Evolutionary conservation across 1,140 invertebrate genomes (phyloP).

Genomic region (Popillia japonica): DNA sequence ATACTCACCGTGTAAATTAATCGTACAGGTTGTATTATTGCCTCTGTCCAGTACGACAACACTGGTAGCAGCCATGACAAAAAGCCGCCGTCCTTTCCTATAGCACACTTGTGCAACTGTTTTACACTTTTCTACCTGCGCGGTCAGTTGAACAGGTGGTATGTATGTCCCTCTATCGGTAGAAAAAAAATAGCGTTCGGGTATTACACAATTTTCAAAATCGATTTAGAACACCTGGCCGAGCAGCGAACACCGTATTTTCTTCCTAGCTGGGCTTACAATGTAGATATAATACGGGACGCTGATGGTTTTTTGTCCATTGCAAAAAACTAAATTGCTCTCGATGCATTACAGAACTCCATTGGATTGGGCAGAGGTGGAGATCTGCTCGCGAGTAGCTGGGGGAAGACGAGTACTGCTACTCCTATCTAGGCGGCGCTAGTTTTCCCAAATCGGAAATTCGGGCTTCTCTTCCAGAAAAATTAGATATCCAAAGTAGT

Average conservation of each 20-base stretch:
- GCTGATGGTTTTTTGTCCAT: conserved; percentile 54
- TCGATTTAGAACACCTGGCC: background rate
- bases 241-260: conserved; percentile 41
- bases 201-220: conserved; percentile 36
- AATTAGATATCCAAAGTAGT: no score
- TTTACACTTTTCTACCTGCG: conserved; percentile 56
- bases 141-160: conserved; percentile 54
- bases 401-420: no score
- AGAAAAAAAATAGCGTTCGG: conserved; percentile 52
- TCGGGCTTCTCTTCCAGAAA: no score
- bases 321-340: conserved; percentile 51
- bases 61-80: conserved; percentile 80
- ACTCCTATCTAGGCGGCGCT: no score
- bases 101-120: conserved; percentile 50
- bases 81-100: conserved; percentile 41
- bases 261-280: conserved; percentile 42
- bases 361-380: no score
- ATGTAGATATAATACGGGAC: conserved; percentile 52
- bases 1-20: conserved; percentile 87
- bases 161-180: conserved; percentile 58
- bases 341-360: background rate
- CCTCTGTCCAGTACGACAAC: conserved; percentile 92
- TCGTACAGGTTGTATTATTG: conserved; percentile 94
- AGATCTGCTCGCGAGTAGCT: no score
- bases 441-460: no score